Base-by-base conservation (phyloP, 1,140 invertebrate species). In the Zophobas atratus region DNA sequence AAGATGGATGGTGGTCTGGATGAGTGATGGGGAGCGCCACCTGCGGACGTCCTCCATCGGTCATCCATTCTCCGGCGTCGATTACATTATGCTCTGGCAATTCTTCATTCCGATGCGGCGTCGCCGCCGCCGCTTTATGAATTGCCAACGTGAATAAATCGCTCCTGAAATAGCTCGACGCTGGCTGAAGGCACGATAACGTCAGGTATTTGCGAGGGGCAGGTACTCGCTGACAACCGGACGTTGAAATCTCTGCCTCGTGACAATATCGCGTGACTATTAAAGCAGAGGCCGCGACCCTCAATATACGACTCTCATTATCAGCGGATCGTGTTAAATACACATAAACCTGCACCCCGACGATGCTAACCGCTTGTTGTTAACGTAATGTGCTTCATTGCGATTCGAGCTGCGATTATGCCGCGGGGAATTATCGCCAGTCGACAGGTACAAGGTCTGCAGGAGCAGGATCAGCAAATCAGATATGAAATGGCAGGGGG, bases 281-380 rank as follows among this genome's bases (percentile, higher is more conserved):
- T 48, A 73, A 53, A 51, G 43, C 49, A 48, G 49, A 73, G 76
- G 51, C 38, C 70, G 33, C 70, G 77, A 79, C 77, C 77, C 75
- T 72, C 70, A 51, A 39, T 67, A 76, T 76, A 76, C 70, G 77
- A 75, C 56, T 79, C 67, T 56, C 73, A 57, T 79, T 76, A 79
- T 79, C 77, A 79, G 72, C 75, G 77, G 73, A 79, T 79, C 77
- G 77, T 79, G 77, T 76, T 70, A 70, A 76, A 67, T 60, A 63
- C 71, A 79, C 77, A 79, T 79, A 79, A 79, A 79, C 73, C 55
- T 70, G 70, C 49, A 70, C 77, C 77, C 77, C 63, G 71, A 76
- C 71, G 56, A 79, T 76, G 77, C 74, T 79, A 79, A 79, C 73
- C 75, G 75, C 77, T 79, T 67, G 77, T 79, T 79, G 77, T 79